A percentile compares a stretch with the other conserved stretches of the same genome.
Conservation (phyloP, 2,113 vertebrate species). For the Etheostoma cragini region DNA sequence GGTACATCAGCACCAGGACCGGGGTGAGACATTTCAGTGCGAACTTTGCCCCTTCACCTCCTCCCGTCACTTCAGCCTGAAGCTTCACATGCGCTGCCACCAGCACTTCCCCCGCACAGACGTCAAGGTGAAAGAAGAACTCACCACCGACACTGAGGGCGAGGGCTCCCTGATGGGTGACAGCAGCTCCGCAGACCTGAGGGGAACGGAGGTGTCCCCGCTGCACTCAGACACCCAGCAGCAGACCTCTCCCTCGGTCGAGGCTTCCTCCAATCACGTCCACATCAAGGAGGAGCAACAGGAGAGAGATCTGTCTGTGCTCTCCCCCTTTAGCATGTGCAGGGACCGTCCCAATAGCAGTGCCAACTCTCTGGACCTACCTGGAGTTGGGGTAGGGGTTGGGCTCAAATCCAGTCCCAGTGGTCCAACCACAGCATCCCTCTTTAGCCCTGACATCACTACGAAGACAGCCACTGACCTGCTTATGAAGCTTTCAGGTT, state of each 20-base stretch:
- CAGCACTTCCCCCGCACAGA: constrained; percentile 98
- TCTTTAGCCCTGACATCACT: constrained; percentile 97
- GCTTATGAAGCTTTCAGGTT: constrained; percentile 99
- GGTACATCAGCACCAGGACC: constrained; percentile 99
- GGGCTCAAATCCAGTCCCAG: constrained; percentile 75
- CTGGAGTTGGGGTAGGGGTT: constrained; percentile 84
- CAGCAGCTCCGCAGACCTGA: constrained; percentile 82
- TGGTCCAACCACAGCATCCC: constrained; percentile 86
- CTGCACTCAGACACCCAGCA: constrained; percentile 72
- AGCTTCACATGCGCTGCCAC: constrained; percentile 99
- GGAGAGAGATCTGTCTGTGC: constrained; percentile 88
- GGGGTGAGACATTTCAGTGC: constrained; percentile 98
- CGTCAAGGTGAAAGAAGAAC: constrained; percentile 98
- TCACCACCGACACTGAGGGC: constrained; percentile 92
- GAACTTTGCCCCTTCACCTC: constrained; percentile 99
- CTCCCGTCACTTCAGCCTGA: constrained; percentile 99
- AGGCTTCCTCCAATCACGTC: constrained; percentile 87
- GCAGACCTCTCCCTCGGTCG: constrained; percentile 81
- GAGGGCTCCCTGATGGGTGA: constrained; percentile 89
- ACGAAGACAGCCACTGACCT: constrained; percentile 98
- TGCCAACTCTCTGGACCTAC: constrained; percentile 90
- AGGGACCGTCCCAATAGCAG: constrained; percentile 89
- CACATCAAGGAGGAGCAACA: constrained; percentile 96
- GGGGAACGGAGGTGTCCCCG: constrained; percentile 79
- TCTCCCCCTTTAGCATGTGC: constrained; percentile 88